A percentile compares a stretch with the other conserved stretches of the same genome.
Conservation (phyloP, 2,888 invertebrate genomes). For the Muschampia plurimacula region DNA sequence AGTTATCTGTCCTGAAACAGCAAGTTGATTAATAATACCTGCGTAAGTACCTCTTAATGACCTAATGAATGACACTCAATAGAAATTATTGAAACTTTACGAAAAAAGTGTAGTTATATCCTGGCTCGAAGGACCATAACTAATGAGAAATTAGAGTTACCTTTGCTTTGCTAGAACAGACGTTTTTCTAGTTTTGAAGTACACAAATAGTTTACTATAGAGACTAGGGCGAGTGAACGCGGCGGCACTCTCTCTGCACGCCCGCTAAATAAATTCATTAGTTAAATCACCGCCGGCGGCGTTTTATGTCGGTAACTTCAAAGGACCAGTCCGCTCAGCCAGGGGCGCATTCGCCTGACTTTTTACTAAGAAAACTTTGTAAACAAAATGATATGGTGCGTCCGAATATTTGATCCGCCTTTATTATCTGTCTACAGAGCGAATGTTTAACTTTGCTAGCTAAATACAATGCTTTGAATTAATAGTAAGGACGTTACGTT, state of each 20-base stretch:
- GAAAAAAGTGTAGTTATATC: neutral
- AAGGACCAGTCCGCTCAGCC: constrained; percentile 74
- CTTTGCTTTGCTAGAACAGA: neutral
- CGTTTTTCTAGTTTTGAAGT: constrained; percentile 22
- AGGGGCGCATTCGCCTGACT: constrained; percentile 78
- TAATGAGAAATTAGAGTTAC: neutral
- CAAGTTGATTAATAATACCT: no score
- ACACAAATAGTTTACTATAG: constrained; percentile 39
- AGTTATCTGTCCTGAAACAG: no score
- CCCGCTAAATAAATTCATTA: constrained; percentile 87
- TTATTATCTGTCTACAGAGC: constrained; percentile 81
- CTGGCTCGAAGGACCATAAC: neutral
- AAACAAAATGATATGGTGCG: constrained; percentile 84
- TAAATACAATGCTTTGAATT: constrained; percentile 72
- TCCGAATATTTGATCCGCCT: constrained; percentile 84
- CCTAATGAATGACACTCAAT: no score
- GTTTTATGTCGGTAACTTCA: constrained; percentile 85
- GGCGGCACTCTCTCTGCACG: constrained; percentile 62
- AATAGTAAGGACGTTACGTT: constrained; percentile 67
- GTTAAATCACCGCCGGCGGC: constrained; percentile 86
- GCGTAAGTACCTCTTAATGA: neutral
- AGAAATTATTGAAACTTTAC: neutral
- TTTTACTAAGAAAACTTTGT: constrained; percentile 85
- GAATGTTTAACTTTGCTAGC: constrained; percentile 65
- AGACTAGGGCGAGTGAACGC: constrained; percentile 47